Base-by-base conservation (phyloP, 2,113 vertebrate species). In the Meles meles region DNA sequence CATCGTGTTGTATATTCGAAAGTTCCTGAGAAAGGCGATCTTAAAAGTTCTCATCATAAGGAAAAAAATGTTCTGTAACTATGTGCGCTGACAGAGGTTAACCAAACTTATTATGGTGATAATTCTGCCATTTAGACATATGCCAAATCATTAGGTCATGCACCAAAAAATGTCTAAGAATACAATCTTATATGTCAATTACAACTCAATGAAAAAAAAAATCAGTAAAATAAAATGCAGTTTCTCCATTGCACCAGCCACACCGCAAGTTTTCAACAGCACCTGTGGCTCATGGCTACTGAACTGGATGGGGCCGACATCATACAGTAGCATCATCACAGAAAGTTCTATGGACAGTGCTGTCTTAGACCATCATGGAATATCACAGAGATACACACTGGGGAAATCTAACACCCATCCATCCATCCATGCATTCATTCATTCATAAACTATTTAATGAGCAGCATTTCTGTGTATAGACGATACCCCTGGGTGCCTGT, bases 291-390 rank as follows among this genome's bases (percentile, higher is more conserved):
- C 9, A 31, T 3, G 31, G 57, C 18, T 52, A 2, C 88, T 20
- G 47, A 13, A 5, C 21, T 8, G 17, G 42, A 31, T 2, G 7
- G 29, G 92, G 52, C 37, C 31, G 63, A 29, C 1, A 21, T 0
- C 27, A 65, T 5, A 2, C 2, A 1, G 34, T 77, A 25, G 12
- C 6, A 2, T 31, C 31, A 47, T 1, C 12, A 1, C 42, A n/a
- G 49, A 65, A 77, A 76, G 74, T 57, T 77, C 57, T 37, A 8
- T 6, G 31, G 59, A 74, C 27, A 49, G 52, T 1, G 0, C 25
- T 20, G 39, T 49, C 44, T 63, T 15, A n/a, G 85, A 10, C 52
- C 59, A 76, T 15, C 23, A 47, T 0, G 59, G 27, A 18, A 1
- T 1, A 15, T 15, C 86, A 65, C 17, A 71, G 52, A 93, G 55